Base-by-base conservation (phyloP, 2,797 vertebrate species). In the Graptemys geographica region DNA sequence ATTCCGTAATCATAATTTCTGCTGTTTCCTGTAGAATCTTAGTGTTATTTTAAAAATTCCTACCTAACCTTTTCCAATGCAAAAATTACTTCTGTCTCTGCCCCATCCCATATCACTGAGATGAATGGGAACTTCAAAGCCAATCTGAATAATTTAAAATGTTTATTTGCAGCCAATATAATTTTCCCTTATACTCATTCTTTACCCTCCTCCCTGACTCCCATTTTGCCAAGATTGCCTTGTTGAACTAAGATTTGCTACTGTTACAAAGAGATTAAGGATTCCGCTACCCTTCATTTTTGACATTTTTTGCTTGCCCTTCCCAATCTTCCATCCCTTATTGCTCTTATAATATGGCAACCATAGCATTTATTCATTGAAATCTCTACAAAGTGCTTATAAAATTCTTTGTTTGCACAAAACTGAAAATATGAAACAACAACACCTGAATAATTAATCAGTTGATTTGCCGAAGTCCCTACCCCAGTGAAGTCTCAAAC, bases 81-180 rank as follows among this genome's bases (percentile, higher is more conserved):
- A 53, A 86, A 84, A 59, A 92, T 62, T 59, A 28, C 28, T 31
- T 57, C 11, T 28, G 27, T 57, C 56, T 12, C 56, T 27, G 56
- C 27, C 56, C 56, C 27, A 13, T 27, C 56, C 11, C 56, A 13
- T 28, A 92, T 84, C 62, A 84, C 2, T 82, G 47, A 85, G 81
- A 37, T 37, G 85, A 89, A 78, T 19, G 41, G 76, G 85, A 72
- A 87, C 65, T 53, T 90, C 93, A 96, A 89, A 79, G 86, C 59
- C 56, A 84, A 85, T 44, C 85, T 18, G 27, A 92, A 57, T 27
- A 2, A 25, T 21, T 89, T 84, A 37, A 5, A 44, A 88, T 13
- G 72, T 33, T 69, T 59, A 44, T 18, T 27, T 65, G 55, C 21
- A 79, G 52, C 41, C 12, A 91, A 92, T 23, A n/a, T 25, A 56